Conservation (phyloP, 2,888 invertebrate genomes). For the Trypoxylon attenuatum region DNA sequence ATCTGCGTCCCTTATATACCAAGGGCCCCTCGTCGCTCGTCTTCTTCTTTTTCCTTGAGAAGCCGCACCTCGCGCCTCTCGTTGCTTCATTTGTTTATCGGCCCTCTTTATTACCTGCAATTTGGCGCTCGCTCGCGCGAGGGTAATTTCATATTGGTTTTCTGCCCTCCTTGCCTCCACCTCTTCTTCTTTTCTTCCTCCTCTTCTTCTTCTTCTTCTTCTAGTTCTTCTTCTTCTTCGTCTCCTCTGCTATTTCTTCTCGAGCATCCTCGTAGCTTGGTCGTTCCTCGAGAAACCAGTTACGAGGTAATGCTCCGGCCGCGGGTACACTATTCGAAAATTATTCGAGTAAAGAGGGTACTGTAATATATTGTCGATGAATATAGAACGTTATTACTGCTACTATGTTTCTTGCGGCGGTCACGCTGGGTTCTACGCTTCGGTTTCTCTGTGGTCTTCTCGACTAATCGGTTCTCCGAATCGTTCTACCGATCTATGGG, state of each 20-base stretch:
- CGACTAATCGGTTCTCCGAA: too few species aligned
- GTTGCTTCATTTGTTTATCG: constrained; percentile 72
- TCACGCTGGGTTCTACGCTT: not conserved
- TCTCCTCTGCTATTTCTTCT: constrained; percentile 5
- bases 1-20: constrained; percentile 19
- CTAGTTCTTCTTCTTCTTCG: constrained; percentile 8
- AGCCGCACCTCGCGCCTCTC: constrained; percentile 58
- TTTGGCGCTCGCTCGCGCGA: constrained; percentile 69
- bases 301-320: constrained; percentile 42
- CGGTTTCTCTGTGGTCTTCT: too few species aligned
- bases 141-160: constrained; percentile 72
- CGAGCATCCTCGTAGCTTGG: constrained; percentile 1
- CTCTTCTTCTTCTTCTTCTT: constrained; percentile 27
- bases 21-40: constrained; percentile 10
- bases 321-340: constrained; percentile 36
- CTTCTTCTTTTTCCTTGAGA: constrained; percentile 33
- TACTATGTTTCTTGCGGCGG: not conserved
- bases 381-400: constrained; percentile 4
- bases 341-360: constrained; percentile 28
- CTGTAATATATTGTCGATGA: constrained; percentile 20
- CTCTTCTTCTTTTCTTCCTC: constrained; percentile 15
- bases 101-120: constrained; percentile 71
- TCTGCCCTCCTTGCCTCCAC: constrained; percentile 49
- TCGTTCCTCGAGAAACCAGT: constrained; percentile 35
- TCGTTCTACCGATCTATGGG: too few species aligned